phyloP scores from a whole-genome alignment of 1,140 invertebrate species.

The Bombus waltoni region DNA sequence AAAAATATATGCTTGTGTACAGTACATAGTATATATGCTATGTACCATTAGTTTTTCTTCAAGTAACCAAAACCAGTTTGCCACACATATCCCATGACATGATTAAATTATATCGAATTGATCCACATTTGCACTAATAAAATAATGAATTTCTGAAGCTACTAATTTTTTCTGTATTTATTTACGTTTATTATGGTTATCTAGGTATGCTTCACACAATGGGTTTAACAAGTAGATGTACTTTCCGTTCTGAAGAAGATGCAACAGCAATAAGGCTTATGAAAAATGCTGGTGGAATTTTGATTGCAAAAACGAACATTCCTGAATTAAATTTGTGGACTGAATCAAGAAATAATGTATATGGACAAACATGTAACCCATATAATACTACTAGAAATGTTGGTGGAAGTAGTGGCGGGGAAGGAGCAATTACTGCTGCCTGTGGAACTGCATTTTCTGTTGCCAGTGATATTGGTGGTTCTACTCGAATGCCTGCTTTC shows the following conservation, averaged over 20 bases:
- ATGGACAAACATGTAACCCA: constrained; percentile 96
- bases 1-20: not conserved
- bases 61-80: no score
- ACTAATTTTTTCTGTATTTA: constrained; percentile 57
- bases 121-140: no score
- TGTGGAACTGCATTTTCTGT: constrained; percentile 93
- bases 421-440: constrained; percentile 88
- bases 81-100: not conserved
- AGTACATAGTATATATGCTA: no score
- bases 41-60: no score
- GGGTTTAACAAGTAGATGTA: constrained; percentile 84
- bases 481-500: constrained; percentile 96
- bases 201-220: constrained; percentile 87
- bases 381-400: constrained; percentile 92
- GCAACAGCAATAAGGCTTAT: constrained; percentile 89
- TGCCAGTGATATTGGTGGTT: constrained; percentile 96
- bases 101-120: not conserved
- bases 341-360: constrained; percentile 95
- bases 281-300: constrained; percentile 92
- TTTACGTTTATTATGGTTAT: constrained; percentile 82
- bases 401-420: constrained; percentile 94
- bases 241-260: constrained; percentile 86
- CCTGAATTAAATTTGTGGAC: constrained; percentile 94
- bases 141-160: no score
- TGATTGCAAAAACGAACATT: constrained; percentile 95